Percentiles rank a stretch among this genome's conserved stretches.
Conservation (phyloP, 1,140 invertebrate species). For the Schlechtendalia chinensis region DNA sequence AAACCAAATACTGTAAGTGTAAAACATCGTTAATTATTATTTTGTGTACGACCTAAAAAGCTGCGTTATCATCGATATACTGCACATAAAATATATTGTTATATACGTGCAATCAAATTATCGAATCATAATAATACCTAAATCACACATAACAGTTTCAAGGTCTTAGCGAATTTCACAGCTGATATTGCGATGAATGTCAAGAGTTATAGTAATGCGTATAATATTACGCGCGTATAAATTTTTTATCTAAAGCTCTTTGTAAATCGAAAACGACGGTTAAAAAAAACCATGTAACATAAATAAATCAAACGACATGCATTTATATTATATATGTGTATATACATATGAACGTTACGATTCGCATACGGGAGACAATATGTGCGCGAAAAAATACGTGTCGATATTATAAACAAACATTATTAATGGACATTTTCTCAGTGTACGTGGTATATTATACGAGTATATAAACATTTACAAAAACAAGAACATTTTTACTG, state of each 20-base stretch:
- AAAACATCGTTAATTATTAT: conserved; percentile 13
- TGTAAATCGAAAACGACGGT: not conserved
- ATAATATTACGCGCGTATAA: not conserved
- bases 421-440: too few relatives aligned
- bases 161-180: conserved; percentile 17
- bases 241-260: not conserved
- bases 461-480: too few relatives aligned
- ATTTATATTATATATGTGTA: not conserved
- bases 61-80: too few relatives aligned
- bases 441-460: too few relatives aligned
- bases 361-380: too few relatives aligned
- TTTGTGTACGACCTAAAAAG: conserved; percentile 11
- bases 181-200: conserved; percentile 4
- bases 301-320: not conserved
- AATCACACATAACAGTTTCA: not conserved
- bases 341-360: too few relatives aligned
- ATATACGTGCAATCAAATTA: not conserved
- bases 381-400: too few relatives aligned
- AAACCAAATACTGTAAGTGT: not conserved
- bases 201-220: not conserved
- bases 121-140: too few relatives aligned
- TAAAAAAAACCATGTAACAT: not conserved
- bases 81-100: not conserved
- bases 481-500: too few relatives aligned
- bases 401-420: too few relatives aligned